Percentiles rank a stretch among this genome's conserved stretches.
These are phyloP conservation scores for Ramazzottius varieornatus DNA, from an alignment of 2,888 invertebrate genomes.

Conservation along the genomic window DNA sequence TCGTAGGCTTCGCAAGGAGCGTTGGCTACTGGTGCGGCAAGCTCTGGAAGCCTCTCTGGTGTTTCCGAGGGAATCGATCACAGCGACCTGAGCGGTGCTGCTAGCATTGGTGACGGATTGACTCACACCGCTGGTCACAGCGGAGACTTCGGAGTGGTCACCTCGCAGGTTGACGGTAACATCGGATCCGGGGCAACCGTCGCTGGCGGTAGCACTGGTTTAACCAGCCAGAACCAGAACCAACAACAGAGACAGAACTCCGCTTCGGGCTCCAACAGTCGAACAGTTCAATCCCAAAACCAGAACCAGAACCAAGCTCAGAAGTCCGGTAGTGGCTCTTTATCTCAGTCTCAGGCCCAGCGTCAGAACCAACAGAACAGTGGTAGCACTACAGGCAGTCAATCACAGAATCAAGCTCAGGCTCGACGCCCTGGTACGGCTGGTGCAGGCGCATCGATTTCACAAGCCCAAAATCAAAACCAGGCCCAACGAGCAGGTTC, in stretches of 20 bases:
- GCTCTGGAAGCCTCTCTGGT: no score
- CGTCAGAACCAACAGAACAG: not conserved
- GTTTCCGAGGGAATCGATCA: no score
- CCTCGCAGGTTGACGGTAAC: no score
- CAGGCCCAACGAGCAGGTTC: not conserved
- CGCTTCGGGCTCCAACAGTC: not conserved
- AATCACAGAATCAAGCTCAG: not conserved
- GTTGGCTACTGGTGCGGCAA: no score
- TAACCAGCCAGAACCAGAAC: not conserved
- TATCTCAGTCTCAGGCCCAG: not conserved
- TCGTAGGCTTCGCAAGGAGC: no score
- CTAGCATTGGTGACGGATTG: no score
- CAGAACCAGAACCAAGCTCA: not conserved
- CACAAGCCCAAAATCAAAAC: not conserved
- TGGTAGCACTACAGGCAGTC: not conserved
- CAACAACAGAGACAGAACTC: not conserved
- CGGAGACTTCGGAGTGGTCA: no score
- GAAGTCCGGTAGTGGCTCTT: not conserved
- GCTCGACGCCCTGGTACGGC: not conserved
- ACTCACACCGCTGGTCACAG: no score
- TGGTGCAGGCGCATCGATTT: not conserved
- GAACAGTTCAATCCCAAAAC: not conserved
- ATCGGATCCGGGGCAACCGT: not conserved
- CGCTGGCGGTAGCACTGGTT: not conserved
- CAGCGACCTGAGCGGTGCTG: no score